phyloP scores from a whole-genome alignment of 2,888 invertebrate species.

The Strigamia maritima region DNA sequence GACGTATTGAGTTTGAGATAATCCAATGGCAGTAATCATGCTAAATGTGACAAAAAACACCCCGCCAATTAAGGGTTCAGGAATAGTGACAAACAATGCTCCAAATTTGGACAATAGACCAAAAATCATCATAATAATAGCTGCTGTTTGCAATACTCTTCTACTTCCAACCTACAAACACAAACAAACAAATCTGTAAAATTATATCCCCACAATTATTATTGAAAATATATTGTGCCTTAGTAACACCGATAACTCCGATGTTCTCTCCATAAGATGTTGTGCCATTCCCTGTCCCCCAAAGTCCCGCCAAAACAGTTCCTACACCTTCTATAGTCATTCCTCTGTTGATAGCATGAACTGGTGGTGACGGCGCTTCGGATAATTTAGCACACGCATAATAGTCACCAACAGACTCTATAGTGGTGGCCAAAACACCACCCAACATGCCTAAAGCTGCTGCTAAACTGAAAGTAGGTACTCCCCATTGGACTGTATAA shows the following conservation, averaged over 20 bases:
- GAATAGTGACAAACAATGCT: conserved; percentile 55
- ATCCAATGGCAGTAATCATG: conserved; percentile 51
- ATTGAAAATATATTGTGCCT: conserved; percentile 53
- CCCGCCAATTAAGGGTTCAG: conserved; percentile 55
- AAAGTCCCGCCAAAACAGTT: conserved; percentile 77
- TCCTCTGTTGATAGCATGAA: conserved; percentile 82
- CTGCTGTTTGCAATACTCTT: conserved; percentile 53
- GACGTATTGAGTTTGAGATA: conserved; percentile 75
- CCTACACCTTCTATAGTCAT: conserved; percentile 80
- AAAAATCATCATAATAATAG: conserved; percentile 52
- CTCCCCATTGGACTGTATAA: conserved; percentile 42
- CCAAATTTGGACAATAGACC: conserved; percentile 56
- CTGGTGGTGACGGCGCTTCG: conserved; percentile 75
- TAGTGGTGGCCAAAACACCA: conserved; percentile 41
- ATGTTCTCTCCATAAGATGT: conserved; percentile 88
- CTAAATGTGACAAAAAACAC: conserved; percentile 51
- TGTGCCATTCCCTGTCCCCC: conserved; percentile 82
- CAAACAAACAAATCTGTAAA: conserved; percentile 41
- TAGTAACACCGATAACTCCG: conserved; percentile 81
- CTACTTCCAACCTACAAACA: conserved; percentile 49
- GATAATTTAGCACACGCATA: conserved; percentile 55
- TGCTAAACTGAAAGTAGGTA: conserved; percentile 40
- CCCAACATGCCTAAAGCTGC: conserved; percentile 42
- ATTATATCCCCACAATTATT: neutral
- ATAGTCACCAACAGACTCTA: conserved; percentile 52